Conservation (phyloP, 1,140 invertebrate genomes). For the Trichoplusia ni region DNA sequence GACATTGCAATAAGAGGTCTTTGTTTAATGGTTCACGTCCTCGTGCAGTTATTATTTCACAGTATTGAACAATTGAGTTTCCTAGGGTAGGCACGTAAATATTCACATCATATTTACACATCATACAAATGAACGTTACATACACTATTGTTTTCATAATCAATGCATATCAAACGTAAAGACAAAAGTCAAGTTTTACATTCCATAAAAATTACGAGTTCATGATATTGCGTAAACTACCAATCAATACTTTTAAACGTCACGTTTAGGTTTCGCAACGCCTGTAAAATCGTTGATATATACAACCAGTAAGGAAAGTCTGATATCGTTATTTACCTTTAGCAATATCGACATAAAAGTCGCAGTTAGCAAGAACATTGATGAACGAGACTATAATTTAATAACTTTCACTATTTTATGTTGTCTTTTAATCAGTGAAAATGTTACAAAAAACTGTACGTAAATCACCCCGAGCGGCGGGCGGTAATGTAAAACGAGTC, state of each 20-base stretch:
- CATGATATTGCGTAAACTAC: too few relatives aligned
- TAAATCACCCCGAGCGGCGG: constrained; percentile 53
- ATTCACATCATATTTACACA: constrained; percentile 59
- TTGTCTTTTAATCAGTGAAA: constrained; percentile 36
- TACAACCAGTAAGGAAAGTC: too few relatives aligned
- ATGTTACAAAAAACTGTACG: constrained; percentile 51
- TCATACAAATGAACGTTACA: neutral
- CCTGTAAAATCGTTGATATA: too few relatives aligned
- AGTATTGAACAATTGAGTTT: constrained; percentile 10
- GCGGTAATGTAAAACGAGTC: constrained; percentile 67
- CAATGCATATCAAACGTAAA: neutral
- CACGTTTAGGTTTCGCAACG: too few relatives aligned
- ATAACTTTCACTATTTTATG: constrained; percentile 25
- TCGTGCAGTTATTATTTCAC: constrained; percentile 39
- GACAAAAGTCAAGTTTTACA: too few relatives aligned
- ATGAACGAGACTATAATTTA: neutral
- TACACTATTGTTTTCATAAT: constrained; percentile 13
- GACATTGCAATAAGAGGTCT: constrained; percentile 52
- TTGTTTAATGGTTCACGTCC: constrained; percentile 53
- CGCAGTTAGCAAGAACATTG: too few relatives aligned
- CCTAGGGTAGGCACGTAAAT: constrained; percentile 23
- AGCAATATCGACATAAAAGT: too few relatives aligned
- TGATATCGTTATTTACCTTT: too few relatives aligned
- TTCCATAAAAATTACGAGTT: too few relatives aligned
- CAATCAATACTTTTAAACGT: too few relatives aligned